Conservation (phyloP, 2,888 invertebrate genomes). For the Drosophila fulvimacula region DNA sequence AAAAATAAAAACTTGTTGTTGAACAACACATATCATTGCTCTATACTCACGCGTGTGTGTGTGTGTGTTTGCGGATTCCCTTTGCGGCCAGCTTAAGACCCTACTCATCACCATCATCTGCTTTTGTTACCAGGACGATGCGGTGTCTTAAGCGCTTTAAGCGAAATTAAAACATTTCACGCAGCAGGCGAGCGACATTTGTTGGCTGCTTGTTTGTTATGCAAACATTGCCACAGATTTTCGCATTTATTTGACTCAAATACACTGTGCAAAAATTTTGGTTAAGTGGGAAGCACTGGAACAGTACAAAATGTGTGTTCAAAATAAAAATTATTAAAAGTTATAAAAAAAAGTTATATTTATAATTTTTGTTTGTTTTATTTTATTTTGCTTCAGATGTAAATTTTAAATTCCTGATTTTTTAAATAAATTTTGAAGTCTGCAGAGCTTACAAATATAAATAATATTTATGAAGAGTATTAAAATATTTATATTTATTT, state of each 20-base stretch:
- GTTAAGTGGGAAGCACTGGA: too few relatives aligned
- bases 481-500: too few relatives aligned
- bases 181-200: constrained; percentile 53
- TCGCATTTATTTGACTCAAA: constrained; percentile 28
- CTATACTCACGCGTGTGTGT: constrained; percentile 1
- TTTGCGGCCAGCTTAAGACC: constrained; percentile 69
- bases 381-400: too few relatives aligned
- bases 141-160: constrained; percentile 77
- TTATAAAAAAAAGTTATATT: too few relatives aligned
- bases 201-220: constrained; percentile 50
- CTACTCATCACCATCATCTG: constrained; percentile 46
- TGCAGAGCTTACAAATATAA: too few relatives aligned
- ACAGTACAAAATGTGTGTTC: too few relatives aligned
- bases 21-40: constrained; percentile 49
- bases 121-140: constrained; percentile 56
- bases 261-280: constrained; percentile 25
- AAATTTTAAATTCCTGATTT: too few relatives aligned
- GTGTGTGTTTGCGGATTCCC: constrained; percentile 45
- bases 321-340: too few relatives aligned
- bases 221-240: constrained; percentile 58
- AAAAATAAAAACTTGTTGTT: constrained; percentile 44
- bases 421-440: too few relatives aligned
- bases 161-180: constrained; percentile 76
- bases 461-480: too few relatives aligned
- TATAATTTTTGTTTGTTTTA: too few relatives aligned